Conservation (phyloP, 2,888 invertebrate species). For the Cosmorhoe ocellata region DNA sequence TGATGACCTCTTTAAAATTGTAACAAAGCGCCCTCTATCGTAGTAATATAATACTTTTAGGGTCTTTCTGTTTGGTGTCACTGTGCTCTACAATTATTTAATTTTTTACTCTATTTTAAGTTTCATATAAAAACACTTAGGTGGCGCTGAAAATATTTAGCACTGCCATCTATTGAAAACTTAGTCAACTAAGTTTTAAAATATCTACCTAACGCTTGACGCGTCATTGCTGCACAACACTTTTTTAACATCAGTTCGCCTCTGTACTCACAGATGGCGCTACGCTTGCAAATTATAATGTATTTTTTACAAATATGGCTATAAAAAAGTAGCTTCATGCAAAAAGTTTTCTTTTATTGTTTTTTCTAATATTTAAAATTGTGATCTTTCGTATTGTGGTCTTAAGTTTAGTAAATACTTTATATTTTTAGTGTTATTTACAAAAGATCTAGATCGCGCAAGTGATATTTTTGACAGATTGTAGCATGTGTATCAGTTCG, state of each 20-base stretch:
- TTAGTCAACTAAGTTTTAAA: neutral
- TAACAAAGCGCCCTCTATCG: too few relatives aligned
- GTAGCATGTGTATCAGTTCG: constrained; percentile 17
- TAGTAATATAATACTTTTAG: too few relatives aligned
- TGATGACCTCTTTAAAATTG: too few relatives aligned
- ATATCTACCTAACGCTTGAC: too few relatives aligned
- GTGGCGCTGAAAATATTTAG: neutral
- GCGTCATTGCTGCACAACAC: too few relatives aligned
- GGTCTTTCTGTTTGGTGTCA: too few relatives aligned
- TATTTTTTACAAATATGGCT: neutral
- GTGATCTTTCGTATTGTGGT: neutral
- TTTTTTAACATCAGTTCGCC: neutral
- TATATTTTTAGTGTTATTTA: neutral
- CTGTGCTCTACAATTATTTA: too few relatives aligned
- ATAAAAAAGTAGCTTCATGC: neutral
- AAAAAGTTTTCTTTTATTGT: constrained; percentile 2
- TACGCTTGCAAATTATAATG: neutral
- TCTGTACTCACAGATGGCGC: constrained; percentile 6
- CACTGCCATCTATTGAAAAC: constrained; percentile 11
- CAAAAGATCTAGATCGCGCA: constrained; percentile 31
- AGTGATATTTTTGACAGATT: constrained; percentile 1
- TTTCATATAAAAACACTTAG: neutral
- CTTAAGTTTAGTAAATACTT: neutral
- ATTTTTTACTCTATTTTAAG: too few relatives aligned
- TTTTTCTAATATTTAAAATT: neutral